Base-by-base conservation (phyloP, 2,888 invertebrate species). In the Phanerotoma sp. region DNA sequence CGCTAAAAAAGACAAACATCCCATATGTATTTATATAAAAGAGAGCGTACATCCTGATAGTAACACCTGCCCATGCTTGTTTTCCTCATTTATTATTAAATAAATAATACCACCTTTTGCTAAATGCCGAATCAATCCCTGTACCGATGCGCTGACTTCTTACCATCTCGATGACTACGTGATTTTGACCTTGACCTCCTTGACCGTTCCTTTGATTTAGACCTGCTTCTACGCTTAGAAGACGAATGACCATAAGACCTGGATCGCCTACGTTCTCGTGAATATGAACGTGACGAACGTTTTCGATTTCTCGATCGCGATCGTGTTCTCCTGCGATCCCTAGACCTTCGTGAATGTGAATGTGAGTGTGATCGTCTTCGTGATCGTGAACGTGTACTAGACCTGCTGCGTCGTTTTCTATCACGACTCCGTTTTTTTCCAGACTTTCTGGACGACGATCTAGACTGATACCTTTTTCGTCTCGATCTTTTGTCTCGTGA, bases 71-170 rank as follows among this genome's bases (percentile, higher is more conserved):
- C 33, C 42, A 42, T 54, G 42, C 41, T 21, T 35, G 15, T 48
- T 35, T 15, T 35, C 15, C 15, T 40, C 21, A 35, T 40, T 22
- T 11, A 40, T n/a, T 41, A 45, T 18, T 41, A 35, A 54, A 38
- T 30, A 49, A 55, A 52, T 59, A 53, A 64, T 65, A 66, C 66
- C 64, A 66, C 66, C 66, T 66, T 66, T 61, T 38, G 51, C 28
- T 40, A 37, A 51, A 53, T 22, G 57, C 57, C 54, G 62, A 33
- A 54, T 75, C 70, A 76, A 68, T 76, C 73, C 71, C 71, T 71
- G 73, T 75, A 76, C 61, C 77, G 75, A 67, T 70, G 76, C 54
- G 73, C 69, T 50, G 74, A 73, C 72, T 73, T 76, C 72, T 75
- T 76, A 73, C 73, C 73, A 62, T 75, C 75, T 61, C 76, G 73